A percentile compares a stretch with the other conserved stretches of the same genome.
phyloP scores from a whole-genome alignment of 2,113 vertebrate species.

The Tragulus kanchil region DNA sequence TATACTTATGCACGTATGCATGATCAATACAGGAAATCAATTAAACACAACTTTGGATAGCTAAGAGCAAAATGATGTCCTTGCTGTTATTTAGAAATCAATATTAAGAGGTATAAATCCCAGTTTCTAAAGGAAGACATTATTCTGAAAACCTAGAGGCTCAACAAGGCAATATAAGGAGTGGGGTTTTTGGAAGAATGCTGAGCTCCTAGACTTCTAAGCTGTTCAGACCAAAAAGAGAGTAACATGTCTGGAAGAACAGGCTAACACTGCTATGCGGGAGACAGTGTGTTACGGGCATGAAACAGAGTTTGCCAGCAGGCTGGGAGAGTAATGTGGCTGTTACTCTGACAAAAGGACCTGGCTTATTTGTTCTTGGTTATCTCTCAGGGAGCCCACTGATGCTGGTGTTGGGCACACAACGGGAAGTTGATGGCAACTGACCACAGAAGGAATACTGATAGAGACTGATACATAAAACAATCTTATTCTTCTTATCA shows the following conservation, averaged over 20 bases:
- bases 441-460: neutral
- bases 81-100: neutral
- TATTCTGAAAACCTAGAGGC: neutral
- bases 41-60: neutral
- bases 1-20: neutral
- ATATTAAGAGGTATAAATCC: neutral
- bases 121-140: fast-evolving
- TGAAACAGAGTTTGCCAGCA: neutral
- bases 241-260: too few species aligned
- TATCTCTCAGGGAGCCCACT: neutral
- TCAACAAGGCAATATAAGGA: too few species aligned
- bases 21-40: neutral
- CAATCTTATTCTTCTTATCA: neutral
- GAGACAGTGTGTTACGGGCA: neutral
- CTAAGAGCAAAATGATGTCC: neutral
- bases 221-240: neutral
- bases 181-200: neutral
- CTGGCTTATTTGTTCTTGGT: neutral
- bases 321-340: neutral
- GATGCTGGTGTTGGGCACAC: too few species aligned
- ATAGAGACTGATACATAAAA: neutral
- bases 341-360: neutral
- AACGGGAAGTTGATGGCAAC: neutral
- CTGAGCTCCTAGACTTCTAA: neutral
- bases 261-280: neutral